These are phyloP conservation scores for Pangasius djambal DNA, from an alignment of 2,797 vertebrate genomes.

Conservation along the genomic window DNA sequence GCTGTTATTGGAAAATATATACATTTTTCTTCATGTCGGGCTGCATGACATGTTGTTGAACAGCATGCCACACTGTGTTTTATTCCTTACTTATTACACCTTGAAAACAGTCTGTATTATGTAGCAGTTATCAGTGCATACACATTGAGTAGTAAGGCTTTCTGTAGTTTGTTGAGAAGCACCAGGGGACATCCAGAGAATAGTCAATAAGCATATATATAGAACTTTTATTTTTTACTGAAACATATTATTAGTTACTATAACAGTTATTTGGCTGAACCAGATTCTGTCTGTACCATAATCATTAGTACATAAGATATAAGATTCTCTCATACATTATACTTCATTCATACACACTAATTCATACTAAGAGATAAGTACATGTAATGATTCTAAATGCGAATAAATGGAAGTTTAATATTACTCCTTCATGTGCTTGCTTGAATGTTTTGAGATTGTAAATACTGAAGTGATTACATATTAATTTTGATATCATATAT, in stretches of 20 bases:
- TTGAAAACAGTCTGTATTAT: neutral
- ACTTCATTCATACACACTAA: neutral
- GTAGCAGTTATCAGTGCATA: neutral
- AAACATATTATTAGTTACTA: neutral
- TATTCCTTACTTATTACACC: neutral
- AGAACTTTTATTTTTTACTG: neutral
- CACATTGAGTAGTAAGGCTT: neutral
- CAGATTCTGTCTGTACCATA: neutral
- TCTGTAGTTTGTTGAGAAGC: neutral
- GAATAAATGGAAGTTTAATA: neutral
- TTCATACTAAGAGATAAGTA: neutral
- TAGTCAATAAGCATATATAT: neutral
- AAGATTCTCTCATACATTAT: neutral
- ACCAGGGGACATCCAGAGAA: neutral
- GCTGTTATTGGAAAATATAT: neutral
- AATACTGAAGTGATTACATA: neutral
- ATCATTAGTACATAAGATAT: neutral
- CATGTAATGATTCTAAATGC: neutral
- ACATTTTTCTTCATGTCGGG: neutral
- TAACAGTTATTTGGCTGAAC: neutral
- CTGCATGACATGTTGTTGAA: neutral
- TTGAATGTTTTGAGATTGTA: neutral
- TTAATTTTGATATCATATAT: conserved; percentile 18
- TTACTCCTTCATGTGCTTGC: neutral
- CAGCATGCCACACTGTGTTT: neutral